Evolutionary conservation across 2,888 invertebrate genomes (phyloP).

Genomic region (Epiblema foenella): DNA sequence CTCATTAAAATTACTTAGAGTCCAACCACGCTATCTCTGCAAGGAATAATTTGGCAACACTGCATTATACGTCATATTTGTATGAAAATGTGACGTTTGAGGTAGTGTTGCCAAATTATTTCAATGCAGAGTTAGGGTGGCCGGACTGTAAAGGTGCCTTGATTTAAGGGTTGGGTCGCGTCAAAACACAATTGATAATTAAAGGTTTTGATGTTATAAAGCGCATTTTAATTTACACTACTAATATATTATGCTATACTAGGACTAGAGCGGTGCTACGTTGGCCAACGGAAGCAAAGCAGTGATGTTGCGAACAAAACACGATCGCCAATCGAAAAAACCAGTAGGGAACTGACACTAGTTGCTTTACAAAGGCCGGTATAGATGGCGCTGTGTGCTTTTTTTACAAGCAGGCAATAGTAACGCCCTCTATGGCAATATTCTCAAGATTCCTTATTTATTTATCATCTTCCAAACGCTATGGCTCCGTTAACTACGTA

Average conservation of each 20-base stretch:
- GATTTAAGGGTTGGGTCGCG: slow-evolving; percentile 2
- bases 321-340: slow-evolving; percentile 27
- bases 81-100: too few species aligned
- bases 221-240: slow-evolving; percentile 56
- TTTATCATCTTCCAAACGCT: slow-evolving; percentile 54
- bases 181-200: slow-evolving; percentile 35
- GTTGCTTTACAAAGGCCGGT: slow-evolving; percentile 1
- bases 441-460: slow-evolving; percentile 45
- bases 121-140: too few species aligned
- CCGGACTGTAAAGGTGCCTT: neutral
- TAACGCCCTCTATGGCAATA: neutral
- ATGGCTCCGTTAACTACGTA: slow-evolving; percentile 66
- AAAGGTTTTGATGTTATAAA: slow-evolving; percentile 41
- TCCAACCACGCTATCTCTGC: too few species aligned
- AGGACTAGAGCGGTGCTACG: slow-evolving; percentile 68
- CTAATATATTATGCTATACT: slow-evolving; percentile 64
- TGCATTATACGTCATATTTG: too few species aligned
- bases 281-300: slow-evolving; percentile 54
- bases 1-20: too few species aligned
- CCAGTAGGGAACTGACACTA: slow-evolving; percentile 19
- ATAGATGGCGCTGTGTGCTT: slow-evolving; percentile 14
- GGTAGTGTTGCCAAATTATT: too few species aligned
- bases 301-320: slow-evolving; percentile 53
- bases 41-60: too few species aligned
- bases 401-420: neutral